phyloP scores from a whole-genome alignment of 2,113 vertebrate species.

The Lophura nycthemera region DNA sequence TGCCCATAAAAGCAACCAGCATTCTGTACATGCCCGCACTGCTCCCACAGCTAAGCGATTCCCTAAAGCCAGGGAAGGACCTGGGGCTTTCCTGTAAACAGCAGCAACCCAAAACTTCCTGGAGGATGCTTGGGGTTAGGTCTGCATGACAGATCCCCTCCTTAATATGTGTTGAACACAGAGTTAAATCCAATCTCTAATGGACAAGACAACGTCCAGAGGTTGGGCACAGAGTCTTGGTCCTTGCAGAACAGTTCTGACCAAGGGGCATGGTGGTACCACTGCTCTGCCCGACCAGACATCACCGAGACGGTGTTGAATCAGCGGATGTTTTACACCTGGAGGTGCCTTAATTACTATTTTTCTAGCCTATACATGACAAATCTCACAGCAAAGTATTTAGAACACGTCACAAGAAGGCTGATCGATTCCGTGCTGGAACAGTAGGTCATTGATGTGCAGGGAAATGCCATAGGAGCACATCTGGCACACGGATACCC shows the following conservation, averaged over 20 bases:
- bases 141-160: background rate
- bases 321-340: background rate
- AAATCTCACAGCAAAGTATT: background rate
- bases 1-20: constrained; percentile 16
- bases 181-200: background rate
- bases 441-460: constrained; percentile 21
- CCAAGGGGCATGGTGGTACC: background rate
- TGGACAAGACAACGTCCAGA: background rate
- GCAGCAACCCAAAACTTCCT: background rate
- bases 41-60: background rate
- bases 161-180: background rate
- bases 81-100: background rate
- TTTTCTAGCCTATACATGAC: background rate
- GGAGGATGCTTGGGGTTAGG: background rate
- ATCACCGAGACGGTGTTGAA: background rate
- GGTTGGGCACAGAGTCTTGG: rapidly evolving
- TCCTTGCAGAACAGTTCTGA: background rate
- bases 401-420: background rate
- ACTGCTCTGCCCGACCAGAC: background rate
- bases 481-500: background rate
- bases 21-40: constrained; percentile 1
- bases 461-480: background rate
- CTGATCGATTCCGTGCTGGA: background rate
- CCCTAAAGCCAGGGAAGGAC: background rate
- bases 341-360: background rate